Evolutionary conservation across 1,140 invertebrate genomes (phyloP).

Genomic region (Chironomus striatipennis): DNA sequence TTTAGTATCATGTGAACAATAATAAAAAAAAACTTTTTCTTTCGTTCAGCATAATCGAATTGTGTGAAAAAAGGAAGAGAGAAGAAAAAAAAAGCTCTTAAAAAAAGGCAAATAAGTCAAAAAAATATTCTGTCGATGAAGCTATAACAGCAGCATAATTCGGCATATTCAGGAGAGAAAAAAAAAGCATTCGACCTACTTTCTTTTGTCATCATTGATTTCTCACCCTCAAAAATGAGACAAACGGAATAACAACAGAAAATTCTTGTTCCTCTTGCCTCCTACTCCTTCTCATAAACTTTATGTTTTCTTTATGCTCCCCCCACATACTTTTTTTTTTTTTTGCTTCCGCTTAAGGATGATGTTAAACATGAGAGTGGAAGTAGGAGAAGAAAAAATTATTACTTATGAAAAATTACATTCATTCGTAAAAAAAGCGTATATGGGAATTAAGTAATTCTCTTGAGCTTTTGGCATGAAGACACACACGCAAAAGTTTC

Average conservation of each 20-base stretch:
- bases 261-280: neutral
- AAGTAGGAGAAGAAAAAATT: neutral
- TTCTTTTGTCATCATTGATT: slow-evolving; percentile 16
- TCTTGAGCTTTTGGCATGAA: neutral
- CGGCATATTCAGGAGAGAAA: neutral
- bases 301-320: neutral
- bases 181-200: neutral
- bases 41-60: neutral
- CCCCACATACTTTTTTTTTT: neutral
- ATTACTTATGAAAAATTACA: neutral
- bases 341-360: neutral
- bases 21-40: neutral
- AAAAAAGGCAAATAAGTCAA: neutral
- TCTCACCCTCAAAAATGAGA: neutral
- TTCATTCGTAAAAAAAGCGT: neutral
- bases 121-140: neutral
- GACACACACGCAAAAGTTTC: too few relatives aligned
- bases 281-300: neutral
- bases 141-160: neutral
- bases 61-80: neutral
- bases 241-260: neutral
- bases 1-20: neutral
- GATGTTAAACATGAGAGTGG: neutral
- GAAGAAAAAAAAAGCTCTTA: too few relatives aligned
- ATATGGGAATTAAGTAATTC: neutral